Evolutionary conservation across 2,113 vertebrate genomes (phyloP), one percentile per base, ranked within the genome.

Genomic region (Urocolius indicus): DNA sequence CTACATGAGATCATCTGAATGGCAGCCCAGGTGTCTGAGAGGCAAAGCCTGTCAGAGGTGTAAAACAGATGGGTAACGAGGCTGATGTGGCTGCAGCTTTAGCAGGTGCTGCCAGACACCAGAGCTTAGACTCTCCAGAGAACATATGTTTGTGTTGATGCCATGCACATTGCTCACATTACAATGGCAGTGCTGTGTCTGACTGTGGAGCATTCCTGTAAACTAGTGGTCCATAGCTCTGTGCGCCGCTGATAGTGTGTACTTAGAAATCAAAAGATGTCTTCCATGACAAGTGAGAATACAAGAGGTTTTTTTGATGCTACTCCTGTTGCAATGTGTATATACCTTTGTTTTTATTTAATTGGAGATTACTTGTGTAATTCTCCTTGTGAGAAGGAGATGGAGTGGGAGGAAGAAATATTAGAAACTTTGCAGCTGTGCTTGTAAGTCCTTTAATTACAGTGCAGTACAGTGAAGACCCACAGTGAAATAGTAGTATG

Each of bases 401-500:
- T 9, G 5, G 16, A 10, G n/a, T 55, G 6, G 45, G 38, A 65
- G 38, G 17, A 26, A 74, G 15, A 59, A 87, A 74, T 45, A 29
- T 27, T 51, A 34, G 10, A 59, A 58, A 11, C 27, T 51, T 30
- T 57, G 23, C 21, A 55, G 13, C 13, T 65, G 15, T 59, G 22
- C 18, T 63, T 59, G 0, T 15, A 65, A 74, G n/a, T 23, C 13
- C 6, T 2, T 34, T 69, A 11, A 22, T 48, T 49, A 24, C 45
- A 48, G 45, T n/a, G n/a, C n/a, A n/a, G n/a, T n/a, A n/a, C n/a
- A 41, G 30, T 18, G 11, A 10, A 74, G 18, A 27, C 23, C 26
- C 32, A 0, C 1, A 30, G 22, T 32, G 16, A 46, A n/a, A 21
- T n/a, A n/a, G n/a, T n/a, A n/a, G n/a, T n/a, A n/a, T 61, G 11